These are phyloP conservation scores for Drosophila ohnishii DNA, from an alignment of 1,140 invertebrate genomes.

Conservation along the genomic window DNA sequence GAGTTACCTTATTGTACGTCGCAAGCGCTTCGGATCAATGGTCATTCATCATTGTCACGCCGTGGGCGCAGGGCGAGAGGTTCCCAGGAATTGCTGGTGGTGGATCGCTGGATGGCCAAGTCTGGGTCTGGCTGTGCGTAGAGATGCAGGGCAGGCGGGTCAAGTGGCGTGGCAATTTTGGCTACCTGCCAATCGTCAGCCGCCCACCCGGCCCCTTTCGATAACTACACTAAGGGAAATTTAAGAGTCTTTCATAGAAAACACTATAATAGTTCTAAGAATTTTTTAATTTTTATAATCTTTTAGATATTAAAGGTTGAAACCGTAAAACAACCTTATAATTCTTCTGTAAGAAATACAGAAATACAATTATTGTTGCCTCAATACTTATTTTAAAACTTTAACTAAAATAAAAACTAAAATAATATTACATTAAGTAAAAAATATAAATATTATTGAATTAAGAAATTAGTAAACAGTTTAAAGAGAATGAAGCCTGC, in stretches of 20 bases:
- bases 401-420: background rate
- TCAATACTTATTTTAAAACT: background rate
- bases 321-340: background rate
- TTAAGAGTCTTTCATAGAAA: too few species aligned
- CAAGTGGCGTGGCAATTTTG: conserved; percentile 71
- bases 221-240: conserved; percentile 17
- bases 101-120: conserved; percentile 3
- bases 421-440: background rate
- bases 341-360: background rate
- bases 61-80: conserved; percentile 52
- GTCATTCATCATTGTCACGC: conserved; percentile 82
- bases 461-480: background rate
- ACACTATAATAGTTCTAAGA: too few species aligned
- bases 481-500: too few species aligned
- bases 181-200: conserved; percentile 55
- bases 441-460: background rate
- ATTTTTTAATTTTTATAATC: background rate
- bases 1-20: conserved; percentile 80
- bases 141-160: conserved; percentile 53
- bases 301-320: background rate
- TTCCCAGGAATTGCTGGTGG: conserved; percentile 16
- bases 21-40: conserved; percentile 81
- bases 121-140: conserved; percentile 46
- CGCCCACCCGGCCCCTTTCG: conserved; percentile 6
- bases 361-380: background rate